Conservation (phyloP, 2,888 invertebrate genomes). For the Agrochola macilenta region DNA sequence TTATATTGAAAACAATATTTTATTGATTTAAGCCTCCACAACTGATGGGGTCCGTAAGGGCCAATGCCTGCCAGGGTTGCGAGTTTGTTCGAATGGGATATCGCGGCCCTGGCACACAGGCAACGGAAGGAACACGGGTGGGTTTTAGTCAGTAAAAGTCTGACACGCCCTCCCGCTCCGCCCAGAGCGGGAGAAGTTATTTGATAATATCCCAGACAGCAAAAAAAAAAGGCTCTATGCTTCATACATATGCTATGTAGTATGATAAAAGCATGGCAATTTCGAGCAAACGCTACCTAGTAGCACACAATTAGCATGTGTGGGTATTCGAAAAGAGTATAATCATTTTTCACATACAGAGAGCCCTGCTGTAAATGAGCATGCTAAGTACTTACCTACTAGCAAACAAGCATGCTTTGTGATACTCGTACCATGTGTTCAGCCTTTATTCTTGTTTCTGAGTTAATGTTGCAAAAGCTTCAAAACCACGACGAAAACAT, state of each 20-base stretch:
- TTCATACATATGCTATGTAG: neutral
- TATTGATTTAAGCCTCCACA: neutral
- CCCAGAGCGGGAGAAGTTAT: too few relatives aligned
- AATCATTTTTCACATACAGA: neutral
- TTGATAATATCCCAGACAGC: too few relatives aligned
- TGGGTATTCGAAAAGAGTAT: neutral
- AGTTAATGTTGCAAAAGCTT: neutral
- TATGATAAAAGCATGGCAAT: neutral
- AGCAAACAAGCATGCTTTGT: neutral
- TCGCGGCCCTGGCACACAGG: too few relatives aligned
- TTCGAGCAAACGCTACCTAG: neutral
- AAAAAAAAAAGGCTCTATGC: too few relatives aligned
- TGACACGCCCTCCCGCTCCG: too few relatives aligned
- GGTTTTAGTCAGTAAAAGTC: too few relatives aligned
- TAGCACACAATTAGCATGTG: neutral
- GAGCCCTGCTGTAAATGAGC: neutral
- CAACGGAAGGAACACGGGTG: too few relatives aligned
- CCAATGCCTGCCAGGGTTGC: too few relatives aligned
- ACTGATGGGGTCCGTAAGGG: too few relatives aligned
- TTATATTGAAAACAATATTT: neutral
- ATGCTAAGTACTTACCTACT: neutral
- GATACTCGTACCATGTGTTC: too few relatives aligned
- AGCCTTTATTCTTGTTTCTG: neutral
- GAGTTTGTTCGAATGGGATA: too few relatives aligned
- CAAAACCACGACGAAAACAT: neutral